phyloP scores from a whole-genome alignment of 2,888 invertebrate genomes.

The Ephialtes manifestator region DNA sequence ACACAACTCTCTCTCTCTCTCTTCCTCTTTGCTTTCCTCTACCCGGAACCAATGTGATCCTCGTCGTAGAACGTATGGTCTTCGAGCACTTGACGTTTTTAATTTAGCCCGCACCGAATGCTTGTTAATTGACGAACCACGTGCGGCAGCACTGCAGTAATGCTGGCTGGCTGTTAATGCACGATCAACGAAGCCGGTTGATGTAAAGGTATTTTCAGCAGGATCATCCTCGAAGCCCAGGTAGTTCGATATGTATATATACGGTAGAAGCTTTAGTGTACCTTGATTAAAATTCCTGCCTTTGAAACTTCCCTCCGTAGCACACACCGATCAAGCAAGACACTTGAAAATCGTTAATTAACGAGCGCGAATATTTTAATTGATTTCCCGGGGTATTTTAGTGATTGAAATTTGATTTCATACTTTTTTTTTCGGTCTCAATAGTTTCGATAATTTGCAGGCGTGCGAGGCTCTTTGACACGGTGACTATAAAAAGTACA shows the following conservation, averaged over 20 bases:
- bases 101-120: conserved; percentile 35
- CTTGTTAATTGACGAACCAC: conserved; percentile 61
- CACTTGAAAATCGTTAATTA: conserved; percentile 64
- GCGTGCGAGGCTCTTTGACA: not conserved
- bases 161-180: conserved; percentile 14
- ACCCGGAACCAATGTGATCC: conserved; percentile 33
- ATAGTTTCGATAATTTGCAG: not conserved
- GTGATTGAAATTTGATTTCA: conserved; percentile 14
- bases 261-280: conserved; percentile 31
- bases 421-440: not conserved
- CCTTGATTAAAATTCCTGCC: conserved; percentile 66
- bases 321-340: conserved; percentile 36
- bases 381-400: conserved; percentile 36
- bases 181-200: not conserved
- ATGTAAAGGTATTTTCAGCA: conserved; percentile 7
- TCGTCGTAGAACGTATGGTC: conserved; percentile 4
- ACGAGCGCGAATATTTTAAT: conserved; percentile 60
- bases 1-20: not conserved
- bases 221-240: conserved; percentile 6
- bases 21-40: not conserved
- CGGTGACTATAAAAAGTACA: not conserved
- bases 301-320: not conserved
- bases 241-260: conserved; percentile 18
- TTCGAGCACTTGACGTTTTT: conserved; percentile 53
- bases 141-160: conserved; percentile 30